Base-by-base conservation (phyloP, 2,888 invertebrate species). In the Ethmia dodecea region DNA sequence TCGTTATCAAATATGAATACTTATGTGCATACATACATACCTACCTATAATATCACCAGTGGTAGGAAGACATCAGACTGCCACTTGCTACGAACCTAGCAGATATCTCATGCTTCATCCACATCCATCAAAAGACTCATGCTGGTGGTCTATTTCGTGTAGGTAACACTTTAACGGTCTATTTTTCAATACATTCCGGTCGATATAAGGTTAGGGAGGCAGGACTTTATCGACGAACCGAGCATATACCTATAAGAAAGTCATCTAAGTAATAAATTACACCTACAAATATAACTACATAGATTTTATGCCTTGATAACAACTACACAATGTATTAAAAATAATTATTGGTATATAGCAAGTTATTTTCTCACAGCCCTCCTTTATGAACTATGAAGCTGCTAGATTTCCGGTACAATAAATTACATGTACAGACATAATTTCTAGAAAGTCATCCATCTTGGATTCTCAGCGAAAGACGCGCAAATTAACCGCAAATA, bases 261-360 rank as follows among this genome's bases (percentile, higher is more conserved):
- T 18, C 38, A 43, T 22, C 22, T 22, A 22, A 4, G n/a, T 2
- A n/a, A 8, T n/a, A 22, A 8, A 22, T n/a, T n/a, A 8, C 22
- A 8, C 9, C n/a, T 22, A 22, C 9, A 22, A 22, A n/a, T 22
- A 8, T 22, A 8, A n/a, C 9, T 22, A n/a, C 22, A 22, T n/a
- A 22, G 3, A 1, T n/a, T 22, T 22, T 6, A 22, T 22, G n/a
- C 22, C 14, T 3, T 20, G 9, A 8, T 16, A 30, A 9, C 14
- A n/a, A 8, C 8, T 20, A 6, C 16, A 16, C 29, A 14, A 8
- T 8, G 14, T 11, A 9, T 3, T 6, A 16, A 18, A 10, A n/a
- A 14, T n/a, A 29, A n/a, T 3, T 29, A 2, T 3, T 29, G 3
- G 11, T 29, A 8, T 6, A n/a, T 27, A 13, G 8, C 22, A 22